Percentiles rank a stretch among this genome's conserved stretches.
Evolutionary conservation across 2,888 invertebrate species (phyloP).

Genomic region (Rotaria magnacalcarata): DNA sequence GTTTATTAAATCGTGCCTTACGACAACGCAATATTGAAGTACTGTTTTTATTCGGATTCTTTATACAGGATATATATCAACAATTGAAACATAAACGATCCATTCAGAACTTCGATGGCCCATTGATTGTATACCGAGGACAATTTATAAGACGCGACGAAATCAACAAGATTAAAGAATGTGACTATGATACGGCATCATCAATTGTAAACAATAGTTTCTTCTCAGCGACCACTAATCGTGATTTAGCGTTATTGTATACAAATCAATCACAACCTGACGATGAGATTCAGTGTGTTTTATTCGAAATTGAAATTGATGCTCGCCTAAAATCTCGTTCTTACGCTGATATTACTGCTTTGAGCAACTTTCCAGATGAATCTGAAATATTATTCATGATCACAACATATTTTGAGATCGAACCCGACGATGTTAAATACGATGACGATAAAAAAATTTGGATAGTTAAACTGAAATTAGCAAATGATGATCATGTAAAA

Average conservation of each 20-base stretch:
- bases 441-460: not conserved
- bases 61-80: slow-evolving; percentile 7
- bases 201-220: slow-evolving; percentile 25
- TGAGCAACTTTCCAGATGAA: not conserved
- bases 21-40: not conserved
- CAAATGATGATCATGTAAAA: not conserved
- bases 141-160: slow-evolving; percentile 3
- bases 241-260: not conserved
- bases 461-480: not conserved
- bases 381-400: slow-evolving; percentile 14
- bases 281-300: slow-evolving; percentile 18
- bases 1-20: slow-evolving; percentile 3
- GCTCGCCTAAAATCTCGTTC: not conserved
- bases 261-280: slow-evolving; percentile 15
- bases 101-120: not conserved
- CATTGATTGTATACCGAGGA: not conserved
- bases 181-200: not conserved
- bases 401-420: not conserved
- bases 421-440: not conserved
- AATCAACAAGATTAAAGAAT: slow-evolving; percentile 10
- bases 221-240: not conserved
- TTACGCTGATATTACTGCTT: not conserved
- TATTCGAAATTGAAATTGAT: slow-evolving; percentile 7
- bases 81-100: not conserved
- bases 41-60: not conserved